Conservation (phyloP, 2,797 vertebrate species). For the Heteromormyrus szaboi region DNA sequence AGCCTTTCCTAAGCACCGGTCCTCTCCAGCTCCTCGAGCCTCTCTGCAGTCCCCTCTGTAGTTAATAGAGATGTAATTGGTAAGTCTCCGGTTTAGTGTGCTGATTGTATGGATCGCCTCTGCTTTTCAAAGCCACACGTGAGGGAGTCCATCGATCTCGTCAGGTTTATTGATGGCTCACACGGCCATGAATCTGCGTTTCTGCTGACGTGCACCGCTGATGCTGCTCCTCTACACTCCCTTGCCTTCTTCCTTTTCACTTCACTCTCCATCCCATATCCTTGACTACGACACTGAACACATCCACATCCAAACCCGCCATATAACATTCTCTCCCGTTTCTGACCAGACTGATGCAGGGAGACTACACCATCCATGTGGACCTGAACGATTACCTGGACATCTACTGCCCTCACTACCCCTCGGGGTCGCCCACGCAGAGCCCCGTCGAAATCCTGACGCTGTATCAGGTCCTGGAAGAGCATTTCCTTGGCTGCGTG, state of each 20-base stretch:
- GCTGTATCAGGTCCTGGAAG: constrained; percentile 63
- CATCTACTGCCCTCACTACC: constrained; percentile 86
- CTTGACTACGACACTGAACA: not conserved
- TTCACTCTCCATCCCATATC: constrained; percentile 10
- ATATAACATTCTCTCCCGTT: not conserved
- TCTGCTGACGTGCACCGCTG: constrained; percentile 26
- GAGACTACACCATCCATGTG: constrained; percentile 72
- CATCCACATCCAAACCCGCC: not conserved
- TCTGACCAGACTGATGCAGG: constrained; percentile 68
- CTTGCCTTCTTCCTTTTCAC: constrained; percentile 13
- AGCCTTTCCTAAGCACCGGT: not conserved
- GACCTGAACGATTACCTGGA: constrained; percentile 87
- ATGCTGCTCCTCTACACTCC: constrained; percentile 5
- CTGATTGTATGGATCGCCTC: constrained; percentile 50
- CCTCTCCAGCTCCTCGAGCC: not conserved
- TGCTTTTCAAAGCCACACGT: constrained; percentile 37
- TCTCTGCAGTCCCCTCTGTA: constrained; percentile 13
- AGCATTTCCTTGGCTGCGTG: constrained; percentile 71
- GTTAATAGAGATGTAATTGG: constrained; percentile 52
- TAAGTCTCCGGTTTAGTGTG: constrained; percentile 25
- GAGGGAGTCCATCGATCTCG: constrained; percentile 53
- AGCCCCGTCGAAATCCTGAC: constrained; percentile 51
- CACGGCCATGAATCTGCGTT: constrained; percentile 41
- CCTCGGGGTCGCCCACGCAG: constrained; percentile 33
- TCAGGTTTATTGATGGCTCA: constrained; percentile 55